Base-by-base conservation (phyloP, 2,888 invertebrate species). In the Pantelozetes paolii region DNA sequence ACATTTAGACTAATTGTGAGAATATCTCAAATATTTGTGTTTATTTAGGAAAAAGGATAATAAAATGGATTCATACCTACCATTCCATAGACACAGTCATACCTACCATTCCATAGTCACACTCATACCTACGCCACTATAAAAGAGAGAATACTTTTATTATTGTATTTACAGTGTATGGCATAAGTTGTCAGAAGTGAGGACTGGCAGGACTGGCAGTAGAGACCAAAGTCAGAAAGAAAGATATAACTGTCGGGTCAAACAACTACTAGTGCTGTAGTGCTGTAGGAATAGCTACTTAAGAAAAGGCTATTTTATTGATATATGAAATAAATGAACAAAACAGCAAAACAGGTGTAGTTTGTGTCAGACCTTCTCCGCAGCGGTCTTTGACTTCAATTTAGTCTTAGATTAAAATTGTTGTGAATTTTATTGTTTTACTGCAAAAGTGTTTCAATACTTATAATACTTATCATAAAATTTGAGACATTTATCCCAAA, bases 361-460 rank as follows among this genome's bases (percentile, higher is more conserved):
- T 62, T 9, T 62, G 30, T 62, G 62, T 36, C 62, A 36, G 62
- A 62, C 62, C 54, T 26, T 54, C 26, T 50, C n/a, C 50, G 1
- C 11, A 32, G 30, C 20, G 32, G 62, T 30, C 62, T 32, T 62
- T 62, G 32, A 62, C 62, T 62, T 62, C 62, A 3, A 62, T 62
- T 62, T 32, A 62, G 30, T 32, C n/a, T 5, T 1, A n/a, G 13
- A 32, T 62, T 36, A 26, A 32, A 62, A 62, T 30, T 62, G 36
- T 62, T 62, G 54, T 62, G 30, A 62, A 32, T 62, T 62, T 62
- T 62, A 62, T 62, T 62, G 62, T 36, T 62, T 62, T 62, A 62
- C 28, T 54, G 20, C 28, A 26, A 11, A 20, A 30, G 62, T 62
- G 32, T 54, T 54, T 23, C 6, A 32, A 32, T 36, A 30, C 30